Conservation (phyloP, 2,113 vertebrate genomes). For the Cynopterus brachyotis region DNA sequence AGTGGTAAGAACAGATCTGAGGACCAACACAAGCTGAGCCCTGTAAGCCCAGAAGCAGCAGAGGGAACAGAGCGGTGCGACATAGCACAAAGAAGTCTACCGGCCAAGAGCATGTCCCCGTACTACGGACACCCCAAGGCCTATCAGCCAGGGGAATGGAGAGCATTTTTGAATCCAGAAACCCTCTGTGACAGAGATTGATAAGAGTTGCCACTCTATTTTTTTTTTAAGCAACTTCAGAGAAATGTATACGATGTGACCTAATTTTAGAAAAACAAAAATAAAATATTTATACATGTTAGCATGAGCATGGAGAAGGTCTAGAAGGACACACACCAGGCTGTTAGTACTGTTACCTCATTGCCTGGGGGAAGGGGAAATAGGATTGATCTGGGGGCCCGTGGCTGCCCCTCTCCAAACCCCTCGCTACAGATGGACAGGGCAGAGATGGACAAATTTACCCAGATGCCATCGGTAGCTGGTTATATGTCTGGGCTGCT, state of each 20-base stretch:
- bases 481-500: background rate
- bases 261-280: background rate
- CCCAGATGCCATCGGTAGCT: background rate
- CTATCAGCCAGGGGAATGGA: too few species aligned
- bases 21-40: background rate
- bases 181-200: background rate
- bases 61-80: background rate
- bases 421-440: background rate
- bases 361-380: background rate
- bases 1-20: background rate
- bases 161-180: background rate
- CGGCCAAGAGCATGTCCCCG: background rate
- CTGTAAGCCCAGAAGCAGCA: background rate
- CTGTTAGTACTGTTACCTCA: background rate
- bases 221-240: background rate
- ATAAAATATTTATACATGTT: background rate
- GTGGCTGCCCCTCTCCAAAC: background rate
- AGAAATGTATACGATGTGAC: background rate
- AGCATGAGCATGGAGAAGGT: background rate
- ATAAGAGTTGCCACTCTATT: background rate
- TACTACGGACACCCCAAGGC: background rate
- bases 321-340: background rate
- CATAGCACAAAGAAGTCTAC: too few species aligned
- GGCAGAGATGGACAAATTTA: background rate
- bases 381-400: background rate